Percentiles rank a stretch among this genome's conserved stretches.
Conservation (phyloP, 2,888 invertebrate species). For the Drosophila helvetica region DNA sequence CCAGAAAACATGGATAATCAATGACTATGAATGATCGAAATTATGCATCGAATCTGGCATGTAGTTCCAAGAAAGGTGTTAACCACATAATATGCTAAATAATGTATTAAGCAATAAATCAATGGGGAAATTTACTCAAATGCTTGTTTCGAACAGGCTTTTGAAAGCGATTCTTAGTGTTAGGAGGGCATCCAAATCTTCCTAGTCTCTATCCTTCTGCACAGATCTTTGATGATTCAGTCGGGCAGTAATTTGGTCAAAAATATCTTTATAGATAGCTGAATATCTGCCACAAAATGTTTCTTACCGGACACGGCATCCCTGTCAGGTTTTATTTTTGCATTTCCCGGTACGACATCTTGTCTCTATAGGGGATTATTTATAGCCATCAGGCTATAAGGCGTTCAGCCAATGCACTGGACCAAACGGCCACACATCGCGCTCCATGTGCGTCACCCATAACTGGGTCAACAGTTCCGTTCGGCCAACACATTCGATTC, state of each 20-base stretch:
- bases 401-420: conserved; percentile 28
- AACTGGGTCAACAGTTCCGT: conserved; percentile 73
- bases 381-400: conserved; percentile 20
- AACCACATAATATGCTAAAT: not conserved
- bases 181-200: too few species aligned
- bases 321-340: conserved; percentile 32
- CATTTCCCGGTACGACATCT: conserved; percentile 44
- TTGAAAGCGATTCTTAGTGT: too few species aligned
- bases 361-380: conserved; percentile 34
- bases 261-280: conserved; percentile 8
- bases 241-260: not conserved
- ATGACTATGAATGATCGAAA: not conserved
- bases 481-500: conserved; percentile 48
- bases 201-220: too few species aligned
- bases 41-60: not conserved
- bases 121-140: not conserved
- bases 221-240: not conserved
- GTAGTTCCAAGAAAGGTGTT: not conserved
- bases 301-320: conserved; percentile 6
- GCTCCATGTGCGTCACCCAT: conserved; percentile 42
- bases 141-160: too few species aligned
- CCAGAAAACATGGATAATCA: conserved; percentile 10
- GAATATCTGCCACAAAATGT: conserved; percentile 15
- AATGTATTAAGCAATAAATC: not conserved
- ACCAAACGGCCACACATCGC: conserved; percentile 25